Evolutionary conservation across 2,888 invertebrate genomes (phyloP).

Genomic region (Fragum fragum): DNA sequence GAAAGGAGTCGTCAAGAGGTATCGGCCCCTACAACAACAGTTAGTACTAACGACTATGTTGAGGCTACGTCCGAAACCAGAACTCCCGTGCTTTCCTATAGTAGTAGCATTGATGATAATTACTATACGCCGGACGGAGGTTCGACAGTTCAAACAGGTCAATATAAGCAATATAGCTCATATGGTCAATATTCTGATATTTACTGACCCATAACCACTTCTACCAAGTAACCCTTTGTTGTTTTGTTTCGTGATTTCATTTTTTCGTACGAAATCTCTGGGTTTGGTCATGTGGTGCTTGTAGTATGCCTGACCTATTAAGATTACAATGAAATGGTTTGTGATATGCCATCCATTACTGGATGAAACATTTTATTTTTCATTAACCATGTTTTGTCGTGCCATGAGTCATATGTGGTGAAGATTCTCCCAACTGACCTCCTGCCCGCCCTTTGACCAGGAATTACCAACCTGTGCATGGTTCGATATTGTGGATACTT

Average conservation of each 20-base stretch:
- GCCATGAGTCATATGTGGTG: background rate
- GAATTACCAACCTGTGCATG: background rate
- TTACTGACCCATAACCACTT: slow-evolving; percentile 24
- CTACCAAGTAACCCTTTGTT: slow-evolving; percentile 18
- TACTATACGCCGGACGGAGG: slow-evolving; percentile 73
- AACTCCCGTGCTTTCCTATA: slow-evolving; percentile 76
- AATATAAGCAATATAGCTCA: slow-evolving; percentile 65
- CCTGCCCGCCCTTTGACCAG: background rate
- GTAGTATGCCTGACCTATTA: background rate
- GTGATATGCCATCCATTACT: too few species aligned
- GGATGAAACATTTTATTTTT: too few species aligned
- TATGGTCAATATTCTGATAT: slow-evolving; percentile 56
- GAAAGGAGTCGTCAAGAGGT: slow-evolving; percentile 78
- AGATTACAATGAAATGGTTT: too few species aligned
- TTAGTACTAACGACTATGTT: slow-evolving; percentile 63
- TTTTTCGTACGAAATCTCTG: slow-evolving; percentile 4
- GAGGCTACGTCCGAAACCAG: slow-evolving; percentile 50
- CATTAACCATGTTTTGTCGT: background rate
- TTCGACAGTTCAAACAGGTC: slow-evolving; percentile 53
- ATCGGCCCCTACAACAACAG: slow-evolving; percentile 65
- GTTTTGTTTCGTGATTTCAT: slow-evolving; percentile 27
- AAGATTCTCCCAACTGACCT: background rate
- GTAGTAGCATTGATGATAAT: slow-evolving; percentile 82
- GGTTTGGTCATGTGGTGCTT: slow-evolving; percentile 18
- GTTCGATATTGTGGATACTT: background rate